Conservation (phyloP, 2,888 invertebrate genomes). For the Dryobotodes eremita region DNA sequence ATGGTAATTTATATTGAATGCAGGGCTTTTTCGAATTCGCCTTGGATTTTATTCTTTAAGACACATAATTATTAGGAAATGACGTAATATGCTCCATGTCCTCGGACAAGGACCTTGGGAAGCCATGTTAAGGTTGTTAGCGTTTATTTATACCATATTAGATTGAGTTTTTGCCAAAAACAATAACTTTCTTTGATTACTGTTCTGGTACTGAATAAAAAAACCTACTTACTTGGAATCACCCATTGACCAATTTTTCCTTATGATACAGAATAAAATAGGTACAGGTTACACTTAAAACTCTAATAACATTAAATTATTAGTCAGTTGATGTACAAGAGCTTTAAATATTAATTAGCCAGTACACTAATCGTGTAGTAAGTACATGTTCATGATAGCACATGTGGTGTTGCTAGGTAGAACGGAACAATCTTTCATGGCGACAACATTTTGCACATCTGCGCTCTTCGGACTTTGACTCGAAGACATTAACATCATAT, state of each 20-base stretch:
- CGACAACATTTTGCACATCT: slow-evolving; percentile 86
- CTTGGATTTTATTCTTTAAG: slow-evolving; percentile 11
- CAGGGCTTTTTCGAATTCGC: slow-evolving; percentile 7
- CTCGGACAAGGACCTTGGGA: slow-evolving; percentile 15
- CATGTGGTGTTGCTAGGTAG: slow-evolving; percentile 80
- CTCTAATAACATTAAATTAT: slow-evolving; percentile 27
- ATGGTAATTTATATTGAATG: slow-evolving; percentile 15
- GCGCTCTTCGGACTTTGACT: slow-evolving; percentile 79
- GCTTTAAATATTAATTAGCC: slow-evolving; percentile 52
- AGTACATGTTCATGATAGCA: slow-evolving; percentile 57
- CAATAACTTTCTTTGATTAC: slow-evolving; percentile 47
- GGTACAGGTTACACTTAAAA: slow-evolving; percentile 18
- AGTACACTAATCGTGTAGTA: slow-evolving; percentile 52
- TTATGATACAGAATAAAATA: slow-evolving; percentile 9
- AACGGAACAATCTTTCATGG: slow-evolving; percentile 81
- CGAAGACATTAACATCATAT: slow-evolving; percentile 84
- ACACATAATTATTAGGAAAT: slow-evolving; percentile 12
- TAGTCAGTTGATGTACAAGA: slow-evolving; percentile 17
- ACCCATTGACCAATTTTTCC: slow-evolving; percentile 21
- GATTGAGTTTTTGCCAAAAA: slow-evolving; percentile 48
- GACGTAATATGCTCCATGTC: slow-evolving; percentile 12
- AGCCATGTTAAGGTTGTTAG: slow-evolving; percentile 9
- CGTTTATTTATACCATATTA: slow-evolving; percentile 22
- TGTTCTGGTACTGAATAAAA: slow-evolving; percentile 18
- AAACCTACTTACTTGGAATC: slow-evolving; percentile 28